A percentile compares a stretch with the other conserved stretches of the same genome.
Conservation (phyloP, 2,888 invertebrate genomes). For the Myopa testacea region DNA sequence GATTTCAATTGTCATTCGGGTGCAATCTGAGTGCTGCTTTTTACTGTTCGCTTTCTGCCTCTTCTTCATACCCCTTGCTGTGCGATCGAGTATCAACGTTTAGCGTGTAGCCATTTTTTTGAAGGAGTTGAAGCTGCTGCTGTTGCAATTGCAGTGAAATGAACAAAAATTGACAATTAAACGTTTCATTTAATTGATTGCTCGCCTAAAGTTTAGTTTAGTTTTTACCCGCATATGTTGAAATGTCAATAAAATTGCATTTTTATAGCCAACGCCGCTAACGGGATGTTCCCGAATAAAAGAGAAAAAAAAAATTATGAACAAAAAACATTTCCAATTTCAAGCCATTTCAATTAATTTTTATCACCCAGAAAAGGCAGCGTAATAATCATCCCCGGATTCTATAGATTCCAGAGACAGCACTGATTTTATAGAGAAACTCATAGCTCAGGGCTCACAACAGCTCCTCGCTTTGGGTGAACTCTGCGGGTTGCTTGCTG, state of each 20-base stretch:
- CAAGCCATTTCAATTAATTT: slow-evolving; percentile 11
- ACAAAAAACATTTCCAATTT: neutral
- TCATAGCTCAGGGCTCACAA: neutral
- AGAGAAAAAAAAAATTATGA: neutral
- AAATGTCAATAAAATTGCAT: slow-evolving; percentile 34
- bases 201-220: neutral
- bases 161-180: slow-evolving; percentile 18
- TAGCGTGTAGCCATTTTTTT: neutral
- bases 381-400: neutral
- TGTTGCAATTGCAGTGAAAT: slow-evolving; percentile 10
- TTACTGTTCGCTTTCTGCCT: neutral
- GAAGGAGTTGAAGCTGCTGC: slow-evolving; percentile 2
- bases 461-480: neutral
- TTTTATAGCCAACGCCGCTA: slow-evolving; percentile 16
- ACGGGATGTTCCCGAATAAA: neutral
- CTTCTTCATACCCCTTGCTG: neutral
- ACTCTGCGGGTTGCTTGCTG: slow-evolving; percentile 22
- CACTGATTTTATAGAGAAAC: neutral
- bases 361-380: slow-evolving; percentile 6
- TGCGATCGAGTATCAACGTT: neutral
- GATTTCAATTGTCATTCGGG: slow-evolving; percentile 16
- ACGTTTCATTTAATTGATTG: neutral
- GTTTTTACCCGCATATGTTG: slow-evolving; percentile 27
- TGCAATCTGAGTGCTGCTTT: neutral
- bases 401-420: neutral